Evolutionary conservation across 1,140 invertebrate genomes (phyloP).

Genomic region (Solenopsis fugax): DNA sequence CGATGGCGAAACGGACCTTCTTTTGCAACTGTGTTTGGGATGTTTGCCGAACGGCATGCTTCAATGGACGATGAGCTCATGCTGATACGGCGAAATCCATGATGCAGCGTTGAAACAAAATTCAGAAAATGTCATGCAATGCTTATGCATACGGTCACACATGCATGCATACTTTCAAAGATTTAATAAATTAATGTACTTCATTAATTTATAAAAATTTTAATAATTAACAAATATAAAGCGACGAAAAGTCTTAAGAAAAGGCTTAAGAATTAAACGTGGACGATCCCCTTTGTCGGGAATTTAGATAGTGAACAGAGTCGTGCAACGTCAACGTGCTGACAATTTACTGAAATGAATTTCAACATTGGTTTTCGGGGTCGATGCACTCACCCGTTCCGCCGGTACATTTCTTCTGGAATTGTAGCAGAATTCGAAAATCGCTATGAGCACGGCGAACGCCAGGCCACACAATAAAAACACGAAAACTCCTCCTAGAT

Average conservation of each 20-base stretch:
- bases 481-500: conserved; percentile 95
- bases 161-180: background rate
- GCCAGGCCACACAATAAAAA: conserved; percentile 93
- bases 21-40: conserved; percentile 64
- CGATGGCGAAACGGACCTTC: conserved; percentile 68
- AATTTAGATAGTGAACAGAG: background rate
- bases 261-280: background rate
- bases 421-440: conserved; percentile 94
- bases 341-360: conserved; percentile 32
- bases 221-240: background rate
- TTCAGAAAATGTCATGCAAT: conserved; percentile 72
- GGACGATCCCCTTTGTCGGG: too few species aligned
- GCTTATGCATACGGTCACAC: background rate
- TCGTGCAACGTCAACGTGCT: conserved; percentile 31
- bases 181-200: background rate
- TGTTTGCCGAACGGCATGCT: conserved; percentile 71
- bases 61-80: conserved; percentile 85
- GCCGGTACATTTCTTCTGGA: conserved; percentile 90
- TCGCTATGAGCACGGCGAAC: conserved; percentile 91
- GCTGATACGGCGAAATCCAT: conserved; percentile 80
- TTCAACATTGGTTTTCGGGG: background rate
- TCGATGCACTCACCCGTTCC: conserved; percentile 88
- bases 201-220: background rate
- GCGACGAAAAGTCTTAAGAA: background rate
- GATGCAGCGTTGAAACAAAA: conserved; percentile 71